These are phyloP conservation scores for Amphipyra berbera DNA, from an alignment of 2,888 invertebrate species.

Conservation along the genomic window DNA sequence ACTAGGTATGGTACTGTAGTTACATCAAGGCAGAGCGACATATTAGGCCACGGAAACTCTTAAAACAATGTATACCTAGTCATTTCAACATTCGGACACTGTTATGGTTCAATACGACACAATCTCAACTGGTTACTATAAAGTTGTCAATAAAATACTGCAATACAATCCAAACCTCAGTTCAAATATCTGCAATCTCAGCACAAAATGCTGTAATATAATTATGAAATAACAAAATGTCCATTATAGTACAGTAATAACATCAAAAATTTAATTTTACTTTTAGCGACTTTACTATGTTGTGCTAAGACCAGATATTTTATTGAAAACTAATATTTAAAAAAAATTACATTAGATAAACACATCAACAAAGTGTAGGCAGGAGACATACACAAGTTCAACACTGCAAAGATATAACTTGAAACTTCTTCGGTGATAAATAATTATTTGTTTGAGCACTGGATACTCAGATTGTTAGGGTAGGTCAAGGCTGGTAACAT, in stretches of 20 bases:
- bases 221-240: constrained; percentile 49
- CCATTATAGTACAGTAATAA: constrained; percentile 48
- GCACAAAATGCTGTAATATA: constrained; percentile 71
- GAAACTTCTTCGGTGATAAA: constrained; percentile 73
- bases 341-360: constrained; percentile 64
- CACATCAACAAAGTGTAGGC: constrained; percentile 67
- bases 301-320: constrained; percentile 82
- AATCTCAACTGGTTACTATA: constrained; percentile 73
- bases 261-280: constrained; percentile 58
- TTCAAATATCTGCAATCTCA: constrained; percentile 75
- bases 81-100: constrained; percentile 77
- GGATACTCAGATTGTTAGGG: constrained; percentile 68
- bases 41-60: constrained; percentile 56
- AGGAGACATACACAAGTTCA: constrained; percentile 75
- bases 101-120: constrained; percentile 73
- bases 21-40: constrained; percentile 43
- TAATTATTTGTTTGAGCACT: constrained; percentile 76
- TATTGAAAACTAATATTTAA: constrained; percentile 65
- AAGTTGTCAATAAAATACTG: constrained; percentile 82
- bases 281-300: constrained; percentile 49
- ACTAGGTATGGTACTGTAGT: constrained; percentile 76
- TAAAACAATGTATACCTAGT: constrained; percentile 75
- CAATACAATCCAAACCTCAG: constrained; percentile 76
- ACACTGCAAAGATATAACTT: constrained; percentile 74
- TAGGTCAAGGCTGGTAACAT: constrained; percentile 75